Evolutionary conservation across 2,797 vertebrate genomes (phyloP), one percentile per base, ranked within the genome.

Genomic region (Onychomys arenicola): DNA sequence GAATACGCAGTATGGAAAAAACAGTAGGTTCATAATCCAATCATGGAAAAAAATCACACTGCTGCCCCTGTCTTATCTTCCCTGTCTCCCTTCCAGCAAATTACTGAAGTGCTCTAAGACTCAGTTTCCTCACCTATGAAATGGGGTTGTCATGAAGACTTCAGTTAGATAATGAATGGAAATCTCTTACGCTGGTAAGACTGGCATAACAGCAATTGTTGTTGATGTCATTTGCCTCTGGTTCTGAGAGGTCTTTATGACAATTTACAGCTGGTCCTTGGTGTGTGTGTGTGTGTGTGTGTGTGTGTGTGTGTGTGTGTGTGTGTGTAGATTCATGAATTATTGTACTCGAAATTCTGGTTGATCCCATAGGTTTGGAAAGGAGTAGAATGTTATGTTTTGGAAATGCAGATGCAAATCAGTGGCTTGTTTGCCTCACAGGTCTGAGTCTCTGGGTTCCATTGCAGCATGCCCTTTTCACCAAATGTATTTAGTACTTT

Each of bases 201-300:
- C 71, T 81, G 40, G 19, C 46, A 37, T 91, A 90, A 76, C 88
- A 67, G 43, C 34, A 65, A n/a, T 69, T 94, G 17, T 52, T 82
- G 25, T 17, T 92, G 55, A 52, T 93, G 57, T 34, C 37, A 43
- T 94, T 95, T 96, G 59, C 52, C 61, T 96, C n/a, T 93, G 19
- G 49, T 93, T 43, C n/a, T 89, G 29, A 94, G 63, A 46, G 14
- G 83, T 52, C 37, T 93, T 84, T 65, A 81, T 65, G 73, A 19
- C 34, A 86, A 27, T 34, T 3, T 10, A 85, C 82, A 57, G 29
- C 40, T 94, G 29, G 46, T 88, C 16, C 52, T 95, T 89, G 88
- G 32, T 16, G 23, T 84, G 59, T 63, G 81, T 27, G 37, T 40
- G 37, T 75, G 21, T 61, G 23, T 82, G n/a, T 83, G 16, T 85